Conservation (phyloP, 2,797 vertebrate species). For the Sebastes reedi region DNA sequence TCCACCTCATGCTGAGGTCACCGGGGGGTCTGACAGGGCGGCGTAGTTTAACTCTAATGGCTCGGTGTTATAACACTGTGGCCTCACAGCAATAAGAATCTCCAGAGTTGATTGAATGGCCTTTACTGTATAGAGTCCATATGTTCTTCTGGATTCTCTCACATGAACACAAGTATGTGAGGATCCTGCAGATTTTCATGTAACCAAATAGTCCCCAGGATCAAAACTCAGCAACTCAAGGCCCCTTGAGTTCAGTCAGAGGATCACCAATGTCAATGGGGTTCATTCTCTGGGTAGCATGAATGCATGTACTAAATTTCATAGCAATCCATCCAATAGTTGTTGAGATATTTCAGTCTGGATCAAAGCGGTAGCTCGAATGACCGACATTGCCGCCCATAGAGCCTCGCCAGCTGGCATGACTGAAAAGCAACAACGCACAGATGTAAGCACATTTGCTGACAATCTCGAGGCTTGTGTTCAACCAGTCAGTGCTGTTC, state of each 20-base stretch:
- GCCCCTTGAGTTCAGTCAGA: background rate
- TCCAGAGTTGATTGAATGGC: background rate
- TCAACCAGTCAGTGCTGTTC: background rate
- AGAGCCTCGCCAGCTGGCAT: background rate
- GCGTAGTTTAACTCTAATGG: background rate
- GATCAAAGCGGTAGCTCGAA: background rate
- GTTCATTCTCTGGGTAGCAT: too few species aligned
- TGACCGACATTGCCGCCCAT: background rate
- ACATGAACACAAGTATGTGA: background rate
- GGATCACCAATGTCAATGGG: too few species aligned
- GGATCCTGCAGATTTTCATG: background rate
- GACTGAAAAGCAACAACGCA: background rate
- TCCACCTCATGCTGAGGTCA: slow-evolving; percentile 18
- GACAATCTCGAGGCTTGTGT: background rate
- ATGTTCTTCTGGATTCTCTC: background rate
- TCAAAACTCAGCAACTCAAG: background rate
- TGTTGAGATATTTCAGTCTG: too few species aligned
- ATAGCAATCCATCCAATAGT: too few species aligned
- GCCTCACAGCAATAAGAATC: background rate
- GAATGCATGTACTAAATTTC: too few species aligned
- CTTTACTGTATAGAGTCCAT: background rate
- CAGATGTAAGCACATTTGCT: background rate
- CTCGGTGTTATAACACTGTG: background rate
- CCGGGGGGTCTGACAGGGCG: background rate
- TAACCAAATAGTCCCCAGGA: background rate